Evolutionary conservation across 1,140 invertebrate species (phyloP).

Genomic region (Branchinecta lindahli): DNA sequence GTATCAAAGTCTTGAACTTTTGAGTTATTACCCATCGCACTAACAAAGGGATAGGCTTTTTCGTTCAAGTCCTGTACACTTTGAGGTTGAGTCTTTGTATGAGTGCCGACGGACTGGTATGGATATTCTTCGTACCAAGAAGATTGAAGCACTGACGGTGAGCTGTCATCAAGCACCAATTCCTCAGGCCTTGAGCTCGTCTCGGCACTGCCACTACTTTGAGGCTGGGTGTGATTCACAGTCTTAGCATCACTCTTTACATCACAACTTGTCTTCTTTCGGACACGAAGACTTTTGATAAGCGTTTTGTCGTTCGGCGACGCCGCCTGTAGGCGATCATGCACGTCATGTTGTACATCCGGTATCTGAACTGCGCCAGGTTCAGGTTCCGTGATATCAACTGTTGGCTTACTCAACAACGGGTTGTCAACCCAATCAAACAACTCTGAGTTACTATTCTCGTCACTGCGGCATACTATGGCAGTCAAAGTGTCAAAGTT

Average conservation of each 20-base stretch:
- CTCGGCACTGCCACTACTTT: neutral
- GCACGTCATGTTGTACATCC: neutral
- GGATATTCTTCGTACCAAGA: neutral
- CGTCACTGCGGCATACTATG: neutral
- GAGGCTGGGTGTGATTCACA: neutral
- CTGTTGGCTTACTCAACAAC: neutral
- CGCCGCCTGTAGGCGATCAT: neutral
- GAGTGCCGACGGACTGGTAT: neutral
- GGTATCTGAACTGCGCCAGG: neutral
- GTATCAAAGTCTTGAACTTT: neutral
- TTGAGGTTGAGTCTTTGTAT: neutral
- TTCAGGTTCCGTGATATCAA: neutral
- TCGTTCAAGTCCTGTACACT: neutral
- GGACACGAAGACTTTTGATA: neutral
- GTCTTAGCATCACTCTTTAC: neutral
- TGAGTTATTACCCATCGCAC: neutral
- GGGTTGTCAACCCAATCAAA: constrained; percentile 8
- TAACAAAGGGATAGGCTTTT: neutral
- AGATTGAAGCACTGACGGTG: neutral
- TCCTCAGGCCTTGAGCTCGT: neutral
- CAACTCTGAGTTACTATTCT: neutral
- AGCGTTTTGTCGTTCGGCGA: neutral
- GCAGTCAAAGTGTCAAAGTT: neutral
- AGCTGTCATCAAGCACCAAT: too few species aligned
- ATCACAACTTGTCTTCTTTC: neutral